These are phyloP conservation scores for Ursus arctos DNA, from an alignment of 2,113 vertebrate genomes.

Conservation along the genomic window DNA sequence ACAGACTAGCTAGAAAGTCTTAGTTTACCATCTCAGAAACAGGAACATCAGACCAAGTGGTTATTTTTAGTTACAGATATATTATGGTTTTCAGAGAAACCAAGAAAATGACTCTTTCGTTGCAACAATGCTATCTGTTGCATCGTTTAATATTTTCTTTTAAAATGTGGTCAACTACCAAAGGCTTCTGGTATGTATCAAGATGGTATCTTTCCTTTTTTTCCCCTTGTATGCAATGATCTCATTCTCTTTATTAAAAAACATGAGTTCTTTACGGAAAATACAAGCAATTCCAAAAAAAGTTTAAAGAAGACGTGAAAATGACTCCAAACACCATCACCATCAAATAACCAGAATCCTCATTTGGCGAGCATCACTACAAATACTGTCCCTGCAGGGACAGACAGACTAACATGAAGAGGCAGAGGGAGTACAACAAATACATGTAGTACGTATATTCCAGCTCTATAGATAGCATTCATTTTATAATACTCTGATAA, in stretches of 20 bases:
- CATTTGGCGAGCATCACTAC: not conserved
- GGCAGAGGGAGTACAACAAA: not conserved
- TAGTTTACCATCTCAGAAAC: not conserved
- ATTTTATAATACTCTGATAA: not conserved
- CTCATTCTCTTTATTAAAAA: conserved; percentile 22
- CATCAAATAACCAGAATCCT: not conserved
- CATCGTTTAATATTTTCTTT: not conserved
- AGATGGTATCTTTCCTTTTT: not conserved
- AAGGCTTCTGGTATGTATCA: not conserved
- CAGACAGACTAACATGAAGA: not conserved
- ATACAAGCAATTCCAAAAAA: conserved; percentile 18
- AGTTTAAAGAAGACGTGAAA: not conserved
- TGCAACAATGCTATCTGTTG: not conserved
- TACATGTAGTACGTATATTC: not conserved
- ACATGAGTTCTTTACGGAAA: not conserved
- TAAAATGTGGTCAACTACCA: not conserved
- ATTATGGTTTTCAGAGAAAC: conserved; percentile 20
- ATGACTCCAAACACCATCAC: not conserved
- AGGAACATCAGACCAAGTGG: not conserved
- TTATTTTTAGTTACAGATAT: conserved; percentile 56
- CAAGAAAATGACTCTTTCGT: conserved; percentile 7
- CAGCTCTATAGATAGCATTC: not conserved
- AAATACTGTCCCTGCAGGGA: not conserved
- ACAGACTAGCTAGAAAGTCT: not conserved
- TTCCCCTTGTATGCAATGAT: not conserved